Base-by-base conservation (phyloP, 2,888 invertebrate species). In the Lutraria lutraria region DNA sequence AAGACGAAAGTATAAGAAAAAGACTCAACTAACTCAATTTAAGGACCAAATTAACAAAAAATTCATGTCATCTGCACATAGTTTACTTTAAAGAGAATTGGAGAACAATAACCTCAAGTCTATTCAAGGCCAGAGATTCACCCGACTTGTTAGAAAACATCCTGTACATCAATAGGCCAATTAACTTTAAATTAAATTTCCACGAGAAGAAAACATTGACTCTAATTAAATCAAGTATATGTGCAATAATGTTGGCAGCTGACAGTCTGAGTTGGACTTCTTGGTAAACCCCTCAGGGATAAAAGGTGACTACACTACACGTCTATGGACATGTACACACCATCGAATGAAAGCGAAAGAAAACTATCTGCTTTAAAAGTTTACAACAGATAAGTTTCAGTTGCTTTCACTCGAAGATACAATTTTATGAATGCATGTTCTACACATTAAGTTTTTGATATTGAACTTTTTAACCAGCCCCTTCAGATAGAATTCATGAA, bases 221-320 rank as follows among this genome's bases (percentile, higher is more conserved):
- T 68, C 25, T 25, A 68, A 68, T 68, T 68, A 68, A 68, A 68
- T 68, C 63, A 68, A 68, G 25, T 68, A n/a, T 68, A 68, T 68
- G 63, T 68, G n/a, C 63, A 25, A 68, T 68, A 68, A 68, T 25
- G 25, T 68, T 68, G 63, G 25, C 63, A 68, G 63, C n/a, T 68
- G 63, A 68, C 63, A 68, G 63, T 10, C n/a, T 25, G 25, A 25
- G 63, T 68, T 68, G 25, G 63, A 68, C 63, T 25, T 68, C 25
- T 68, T 68, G 63, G n/a, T 25, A 68, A 68, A 25, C 63, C n/a
- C 63, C 63, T 68, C n/a, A 68, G 63, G 43, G n/a, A 68, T 68
- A 68, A 68, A 68, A n/a, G 10, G 21, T 76, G 34, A 76, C 19
- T 76, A 76, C 76, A 76, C 12, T 16, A 29, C 19, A 76, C 29